Base-by-base conservation (phyloP, 53 echinoderm and acorn worm genomes). In the Holothuria scabra region DNA sequence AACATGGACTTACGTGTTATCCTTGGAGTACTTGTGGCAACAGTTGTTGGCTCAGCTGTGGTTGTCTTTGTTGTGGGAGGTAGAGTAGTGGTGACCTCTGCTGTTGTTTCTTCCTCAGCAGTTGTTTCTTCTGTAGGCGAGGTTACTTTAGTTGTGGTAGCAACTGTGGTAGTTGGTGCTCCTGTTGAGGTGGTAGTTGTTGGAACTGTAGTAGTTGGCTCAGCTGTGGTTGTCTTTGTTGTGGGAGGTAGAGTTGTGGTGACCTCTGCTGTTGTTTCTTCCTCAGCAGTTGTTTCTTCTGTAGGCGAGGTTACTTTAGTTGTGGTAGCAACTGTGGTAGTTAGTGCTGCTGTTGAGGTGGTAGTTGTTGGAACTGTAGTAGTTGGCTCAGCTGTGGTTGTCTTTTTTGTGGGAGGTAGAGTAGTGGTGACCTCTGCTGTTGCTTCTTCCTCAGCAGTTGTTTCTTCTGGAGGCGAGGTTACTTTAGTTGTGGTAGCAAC, bases 1-100 rank as follows among this genome's bases (percentile, higher is more conserved):
- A 16, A 22, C n/a, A n/a, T n/a, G n/a, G n/a, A 33, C 69, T 69
- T 12, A 69, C 69, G 44, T 69, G 69, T 72, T 10, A 49, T 25
- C 11, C 24, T 21, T 48, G 28, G 12, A 48, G 48, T 21, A 9
- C n/a, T n/a, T n/a, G 46, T 72, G 4, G 5, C 48, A 10, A 12
- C 48, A 2, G 71, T 41, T 21, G 71, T n/a, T n/a, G n/a, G n/a
- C n/a, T n/a, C 41, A 14, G 72, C 44, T 33, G 72, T 71, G 8
- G 72, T 24, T 21, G 31, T 14, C 38, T 24, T 44, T 21, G 34
- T 34, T 1, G 20, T 44, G 21, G 37, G 35, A 19, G 22, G 29
- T 8, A 32, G 28, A 5, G 66, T 65, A 25, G 22, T 8, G 5
- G 22, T 25, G 22, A 65, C 26, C 28, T 28, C 31, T 21, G 18